These are phyloP conservation scores for Apeira syringaria DNA, from an alignment of 2,888 invertebrate genomes.

Conservation along the genomic window DNA sequence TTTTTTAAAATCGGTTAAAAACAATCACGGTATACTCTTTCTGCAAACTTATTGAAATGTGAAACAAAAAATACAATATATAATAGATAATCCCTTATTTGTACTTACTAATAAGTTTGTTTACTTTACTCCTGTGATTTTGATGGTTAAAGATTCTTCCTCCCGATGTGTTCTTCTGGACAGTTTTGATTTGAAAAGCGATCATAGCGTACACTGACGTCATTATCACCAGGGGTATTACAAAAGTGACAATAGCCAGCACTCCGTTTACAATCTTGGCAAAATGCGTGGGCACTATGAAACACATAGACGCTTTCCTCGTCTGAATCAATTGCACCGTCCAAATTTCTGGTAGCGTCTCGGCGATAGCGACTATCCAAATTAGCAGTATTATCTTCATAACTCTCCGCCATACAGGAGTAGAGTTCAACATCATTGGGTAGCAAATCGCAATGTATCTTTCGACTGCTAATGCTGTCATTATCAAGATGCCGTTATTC, in stretches of 20 bases:
- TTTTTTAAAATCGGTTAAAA: too few relatives aligned
- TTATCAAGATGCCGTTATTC: conserved; percentile 57
- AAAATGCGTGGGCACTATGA: conserved; percentile 44
- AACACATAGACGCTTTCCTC: conserved; percentile 44
- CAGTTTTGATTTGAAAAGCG: conserved; percentile 50
- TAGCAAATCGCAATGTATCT: conserved; percentile 58
- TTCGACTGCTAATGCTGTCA: conserved; percentile 59
- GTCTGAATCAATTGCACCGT: conserved; percentile 46
- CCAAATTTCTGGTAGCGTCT: conserved; percentile 53
- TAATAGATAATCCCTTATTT: too few relatives aligned
- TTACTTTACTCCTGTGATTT: conserved; percentile 54
- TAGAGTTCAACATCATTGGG: conserved; percentile 47
- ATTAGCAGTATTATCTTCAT: conserved; percentile 48
- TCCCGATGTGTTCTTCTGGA: conserved; percentile 38
- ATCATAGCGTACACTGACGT: conserved; percentile 56
- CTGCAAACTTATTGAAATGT: too few relatives aligned
- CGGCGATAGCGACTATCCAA: conserved; percentile 52
- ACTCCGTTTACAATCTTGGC: conserved; percentile 50
- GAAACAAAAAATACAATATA: too few relatives aligned
- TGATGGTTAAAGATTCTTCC: conserved; percentile 53
- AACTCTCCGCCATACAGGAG: conserved; percentile 48
- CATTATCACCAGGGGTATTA: conserved; percentile 55
- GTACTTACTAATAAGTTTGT: conserved; percentile 60
- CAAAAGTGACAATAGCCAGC: conserved; percentile 49
- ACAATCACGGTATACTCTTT: too few relatives aligned